Evolutionary conservation across 2,888 invertebrate species (phyloP).

Genomic region (Clunio marinus): DNA sequence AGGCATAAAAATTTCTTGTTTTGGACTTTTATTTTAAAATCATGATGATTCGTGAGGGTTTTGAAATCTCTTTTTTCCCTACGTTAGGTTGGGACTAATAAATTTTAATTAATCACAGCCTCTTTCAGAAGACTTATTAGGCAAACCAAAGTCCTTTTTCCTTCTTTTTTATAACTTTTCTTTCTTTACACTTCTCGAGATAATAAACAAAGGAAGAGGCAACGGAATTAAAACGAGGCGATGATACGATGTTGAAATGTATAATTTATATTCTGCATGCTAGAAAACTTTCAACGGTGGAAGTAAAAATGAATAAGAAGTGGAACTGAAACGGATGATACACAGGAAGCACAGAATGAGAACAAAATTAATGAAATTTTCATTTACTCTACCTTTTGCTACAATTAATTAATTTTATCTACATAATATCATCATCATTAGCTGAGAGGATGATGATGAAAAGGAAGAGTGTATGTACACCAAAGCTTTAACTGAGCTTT

Average conservation of each 20-base stretch:
- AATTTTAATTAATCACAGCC: slow-evolving; percentile 22
- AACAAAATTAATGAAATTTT: slow-evolving; percentile 39
- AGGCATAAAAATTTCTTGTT: not conserved
- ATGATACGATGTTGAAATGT: slow-evolving; percentile 2
- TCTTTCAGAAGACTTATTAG: slow-evolving; percentile 13
- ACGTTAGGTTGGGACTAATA: slow-evolving; percentile 21
- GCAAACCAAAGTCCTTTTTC: not conserved
- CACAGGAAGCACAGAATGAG: slow-evolving; percentile 27
- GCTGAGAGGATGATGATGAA: not conserved
- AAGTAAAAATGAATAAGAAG: not conserved
- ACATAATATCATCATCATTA: slow-evolving; percentile 34
- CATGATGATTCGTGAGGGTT: not conserved
- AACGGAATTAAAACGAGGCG: not conserved
- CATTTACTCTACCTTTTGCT: slow-evolving; percentile 29
- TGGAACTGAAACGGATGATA: not conserved
- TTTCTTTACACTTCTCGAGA: too few species aligned
- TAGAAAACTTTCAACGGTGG: not conserved
- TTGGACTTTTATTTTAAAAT: too few species aligned
- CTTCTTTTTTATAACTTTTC: too few species aligned
- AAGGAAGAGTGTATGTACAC: too few species aligned
- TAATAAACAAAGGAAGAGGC: not conserved
- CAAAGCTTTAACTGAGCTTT: too few species aligned
- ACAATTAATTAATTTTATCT: slow-evolving; percentile 39
- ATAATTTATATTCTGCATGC: slow-evolving; percentile 10
- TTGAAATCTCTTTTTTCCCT: not conserved